Percentiles rank a stretch among this genome's conserved stretches.
These are phyloP conservation scores for Elymnias hypermnestra DNA, from an alignment of 1,140 invertebrate genomes.

Conservation along the genomic window DNA sequence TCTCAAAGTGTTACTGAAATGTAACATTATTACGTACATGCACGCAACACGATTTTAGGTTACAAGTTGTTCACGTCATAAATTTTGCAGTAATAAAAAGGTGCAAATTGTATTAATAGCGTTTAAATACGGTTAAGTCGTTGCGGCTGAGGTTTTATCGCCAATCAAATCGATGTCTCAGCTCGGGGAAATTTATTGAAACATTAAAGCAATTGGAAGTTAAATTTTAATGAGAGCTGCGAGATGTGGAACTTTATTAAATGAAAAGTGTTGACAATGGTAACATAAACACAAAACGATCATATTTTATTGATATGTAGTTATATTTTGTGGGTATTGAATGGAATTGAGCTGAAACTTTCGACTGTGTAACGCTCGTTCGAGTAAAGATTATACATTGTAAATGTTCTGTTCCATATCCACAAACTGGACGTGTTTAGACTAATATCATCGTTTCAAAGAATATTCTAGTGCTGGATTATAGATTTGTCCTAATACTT, in stretches of 20 bases:
- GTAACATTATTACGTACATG: conserved; percentile 9
- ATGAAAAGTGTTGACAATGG: no score
- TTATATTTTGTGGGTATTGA: no score
- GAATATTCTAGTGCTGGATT: no score
- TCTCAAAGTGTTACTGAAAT: conserved; percentile 16
- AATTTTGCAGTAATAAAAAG: conserved; percentile 24
- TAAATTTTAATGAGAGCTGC: conserved; percentile 6
- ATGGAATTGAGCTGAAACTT: no score
- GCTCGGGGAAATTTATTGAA: conserved; percentile 34
- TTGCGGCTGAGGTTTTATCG: conserved; percentile 44
- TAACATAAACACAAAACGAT: no score
- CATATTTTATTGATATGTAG: no score
- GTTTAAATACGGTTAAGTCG: conserved; percentile 39
- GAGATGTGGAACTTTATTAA: not conserved
- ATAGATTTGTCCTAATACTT: no score
- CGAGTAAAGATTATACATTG: no score
- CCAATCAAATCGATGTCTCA: conserved; percentile 40
- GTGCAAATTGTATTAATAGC: conserved; percentile 51
- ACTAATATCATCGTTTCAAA: no score
- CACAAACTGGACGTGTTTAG: no score
- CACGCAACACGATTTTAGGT: conserved; percentile 19
- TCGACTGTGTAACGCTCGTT: no score
- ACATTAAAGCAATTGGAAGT: conserved; percentile 29
- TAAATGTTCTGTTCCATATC: no score
- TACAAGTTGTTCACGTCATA: conserved; percentile 27